Conservation (phyloP, 2,888 invertebrate genomes). For the Polia nebulosa region DNA sequence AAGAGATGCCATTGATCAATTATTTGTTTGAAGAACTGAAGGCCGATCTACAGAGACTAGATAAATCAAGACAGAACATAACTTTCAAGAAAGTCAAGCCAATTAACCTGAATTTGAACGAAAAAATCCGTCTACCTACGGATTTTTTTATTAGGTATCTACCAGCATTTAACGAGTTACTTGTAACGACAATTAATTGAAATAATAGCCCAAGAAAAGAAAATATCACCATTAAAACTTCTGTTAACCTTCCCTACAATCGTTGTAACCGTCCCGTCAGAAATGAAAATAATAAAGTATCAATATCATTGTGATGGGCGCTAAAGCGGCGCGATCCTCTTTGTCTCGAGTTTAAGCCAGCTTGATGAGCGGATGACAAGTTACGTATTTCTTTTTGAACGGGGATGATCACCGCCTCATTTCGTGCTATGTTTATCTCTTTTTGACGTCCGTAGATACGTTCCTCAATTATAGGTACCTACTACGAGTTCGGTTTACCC, state of each 20-base stretch:
- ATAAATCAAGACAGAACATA: neutral
- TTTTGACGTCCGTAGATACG: slow-evolving; percentile 6
- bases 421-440: slow-evolving; percentile 36
- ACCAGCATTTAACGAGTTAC: slow-evolving; percentile 11
- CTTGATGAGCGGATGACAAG: slow-evolving; percentile 69
- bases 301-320: slow-evolving; percentile 30
- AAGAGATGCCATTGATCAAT: neutral
- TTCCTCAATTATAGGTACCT: neutral
- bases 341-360: slow-evolving; percentile 56
- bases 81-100: neutral
- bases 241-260: slow-evolving; percentile 5
- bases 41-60: neutral
- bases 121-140: neutral
- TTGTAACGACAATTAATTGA: neutral
- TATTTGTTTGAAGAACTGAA: neutral
- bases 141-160: neutral
- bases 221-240: slow-evolving; percentile 23
- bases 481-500: neutral
- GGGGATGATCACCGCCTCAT: slow-evolving; percentile 47
- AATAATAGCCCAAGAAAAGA: slow-evolving; percentile 1
- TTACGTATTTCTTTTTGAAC: slow-evolving; percentile 63
- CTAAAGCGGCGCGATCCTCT: slow-evolving; percentile 44
- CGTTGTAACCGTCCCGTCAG: slow-evolving; percentile 5
- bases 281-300: slow-evolving; percentile 48
- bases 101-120: neutral